A percentile compares a stretch with the other conserved stretches of the same genome.
phyloP scores from a whole-genome alignment of 2,797 vertebrate species.

The Parotocinclus haroldoi region DNA sequence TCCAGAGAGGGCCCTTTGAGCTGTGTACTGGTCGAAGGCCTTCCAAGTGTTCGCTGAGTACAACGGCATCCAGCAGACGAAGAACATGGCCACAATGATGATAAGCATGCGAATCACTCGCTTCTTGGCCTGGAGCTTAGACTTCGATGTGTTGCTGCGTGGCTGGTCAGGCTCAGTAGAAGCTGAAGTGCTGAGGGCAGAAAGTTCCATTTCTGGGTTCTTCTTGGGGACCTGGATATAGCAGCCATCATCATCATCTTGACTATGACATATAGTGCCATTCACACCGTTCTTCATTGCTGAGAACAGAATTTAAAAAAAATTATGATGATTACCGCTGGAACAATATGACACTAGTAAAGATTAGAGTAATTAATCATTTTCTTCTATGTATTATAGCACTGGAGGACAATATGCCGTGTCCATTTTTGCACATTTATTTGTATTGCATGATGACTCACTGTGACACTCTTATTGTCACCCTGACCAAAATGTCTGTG shows the following conservation, averaged over 20 bases:
- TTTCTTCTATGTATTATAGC: no score
- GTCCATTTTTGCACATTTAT: no score
- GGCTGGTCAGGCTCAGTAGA: conserved; percentile 60
- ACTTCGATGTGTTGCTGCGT: conserved; percentile 76
- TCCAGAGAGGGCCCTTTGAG: conserved; percentile 75
- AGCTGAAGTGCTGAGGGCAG: conserved; percentile 61
- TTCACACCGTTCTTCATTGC: conserved; percentile 62
- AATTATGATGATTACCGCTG: background rate
- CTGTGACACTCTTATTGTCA: no score
- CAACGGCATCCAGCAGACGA: conserved; percentile 92
- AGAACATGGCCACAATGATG: conserved; percentile 89
- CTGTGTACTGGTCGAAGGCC: conserved; percentile 75
- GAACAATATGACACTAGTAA: background rate
- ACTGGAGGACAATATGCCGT: no score
- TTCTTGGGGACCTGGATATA: conserved; percentile 82
- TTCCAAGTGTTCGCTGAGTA: conserved; percentile 90
- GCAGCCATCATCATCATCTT: conserved; percentile 83
- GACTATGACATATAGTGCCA: background rate
- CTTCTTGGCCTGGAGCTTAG: conserved; percentile 86
- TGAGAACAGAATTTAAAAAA: conserved; percentile 43
- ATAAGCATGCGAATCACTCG: conserved; percentile 91
- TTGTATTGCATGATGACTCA: no score
- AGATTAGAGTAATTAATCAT: background rate
- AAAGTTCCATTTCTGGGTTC: conserved; percentile 74
- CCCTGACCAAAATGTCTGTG: no score